Evolutionary conservation across 2,113 vertebrate species (phyloP).

Genomic region (Chaetodon auriga): DNA sequence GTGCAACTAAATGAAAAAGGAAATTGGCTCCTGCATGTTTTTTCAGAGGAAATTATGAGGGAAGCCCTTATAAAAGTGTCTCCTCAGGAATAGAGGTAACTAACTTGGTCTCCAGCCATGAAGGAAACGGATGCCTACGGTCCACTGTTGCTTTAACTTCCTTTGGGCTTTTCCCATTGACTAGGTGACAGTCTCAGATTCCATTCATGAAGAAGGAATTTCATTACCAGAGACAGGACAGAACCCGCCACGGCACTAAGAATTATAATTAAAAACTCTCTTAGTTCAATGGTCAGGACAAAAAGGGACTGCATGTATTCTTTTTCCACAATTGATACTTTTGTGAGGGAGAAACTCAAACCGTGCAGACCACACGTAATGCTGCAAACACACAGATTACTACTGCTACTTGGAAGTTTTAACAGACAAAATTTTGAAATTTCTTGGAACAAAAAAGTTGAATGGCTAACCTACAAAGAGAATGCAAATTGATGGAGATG

Average conservation of each 20-base stretch:
- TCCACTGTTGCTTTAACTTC: constrained; percentile 22
- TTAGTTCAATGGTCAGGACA: neutral
- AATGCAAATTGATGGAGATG: neutral
- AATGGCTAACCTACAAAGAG: neutral
- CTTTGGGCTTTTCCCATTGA: constrained; percentile 24
- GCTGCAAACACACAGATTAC: neutral
- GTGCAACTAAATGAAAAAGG: neutral
- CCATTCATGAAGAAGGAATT: constrained; percentile 42
- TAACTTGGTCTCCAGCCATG: neutral
- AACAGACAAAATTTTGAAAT: neutral
- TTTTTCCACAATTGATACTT: neutral
- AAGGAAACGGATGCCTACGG: constrained; percentile 15
- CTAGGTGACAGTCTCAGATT: constrained; percentile 31
- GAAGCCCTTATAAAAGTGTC: neutral
- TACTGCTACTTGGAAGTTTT: neutral
- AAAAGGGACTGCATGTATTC: neutral
- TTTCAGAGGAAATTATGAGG: neutral
- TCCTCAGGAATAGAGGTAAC: neutral
- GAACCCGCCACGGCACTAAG: constrained; percentile 3
- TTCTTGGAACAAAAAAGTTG: neutral
- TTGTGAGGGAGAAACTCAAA: neutral
- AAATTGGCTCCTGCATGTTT: neutral
- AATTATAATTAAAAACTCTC: constrained; percentile 19
- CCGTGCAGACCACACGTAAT: neutral
- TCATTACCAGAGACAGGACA: constrained; percentile 15